A percentile compares a stretch with the other conserved stretches of the same genome.
These are phyloP conservation scores for Brachyptera putata DNA, from an alignment of 2,888 invertebrate species.

Conservation along the genomic window DNA sequence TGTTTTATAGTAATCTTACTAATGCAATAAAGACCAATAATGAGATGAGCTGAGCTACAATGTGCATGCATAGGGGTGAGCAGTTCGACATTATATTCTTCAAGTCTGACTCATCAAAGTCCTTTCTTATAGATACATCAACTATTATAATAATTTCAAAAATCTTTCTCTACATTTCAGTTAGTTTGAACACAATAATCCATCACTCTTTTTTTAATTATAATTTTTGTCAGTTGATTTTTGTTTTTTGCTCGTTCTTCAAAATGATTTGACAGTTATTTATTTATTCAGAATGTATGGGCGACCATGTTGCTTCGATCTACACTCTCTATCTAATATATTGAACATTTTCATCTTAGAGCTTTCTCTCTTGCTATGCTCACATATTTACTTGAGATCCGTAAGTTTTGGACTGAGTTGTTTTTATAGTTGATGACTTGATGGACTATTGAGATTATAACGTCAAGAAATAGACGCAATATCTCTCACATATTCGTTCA, in stretches of 20 bases:
- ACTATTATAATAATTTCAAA: no score
- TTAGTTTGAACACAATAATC: constrained; percentile 18
- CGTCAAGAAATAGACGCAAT: constrained; percentile 18
- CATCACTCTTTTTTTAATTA: constrained; percentile 19
- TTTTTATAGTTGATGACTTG: constrained; percentile 21
- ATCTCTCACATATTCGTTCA: background rate
- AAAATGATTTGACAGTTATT: constrained; percentile 22
- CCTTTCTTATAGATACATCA: no score
- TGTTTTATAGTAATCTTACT: no score
- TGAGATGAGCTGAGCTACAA: no score
- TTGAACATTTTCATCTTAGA: background rate
- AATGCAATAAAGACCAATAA: no score
- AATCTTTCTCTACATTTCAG: no score
- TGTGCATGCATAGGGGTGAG: no score
- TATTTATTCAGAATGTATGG: constrained; percentile 15
- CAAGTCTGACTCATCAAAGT: no score
- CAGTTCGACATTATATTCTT: no score
- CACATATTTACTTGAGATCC: constrained; percentile 1
- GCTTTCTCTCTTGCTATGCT: constrained; percentile 7
- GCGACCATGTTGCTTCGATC: background rate
- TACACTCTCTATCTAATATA: background rate
- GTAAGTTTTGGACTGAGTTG: constrained; percentile 9
- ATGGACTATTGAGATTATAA: constrained; percentile 19
- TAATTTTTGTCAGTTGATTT: background rate
- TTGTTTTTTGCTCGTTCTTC: constrained; percentile 18